phyloP scores from a whole-genome alignment of 2,113 vertebrate genomes.

The Orthonyx spaldingii region DNA sequence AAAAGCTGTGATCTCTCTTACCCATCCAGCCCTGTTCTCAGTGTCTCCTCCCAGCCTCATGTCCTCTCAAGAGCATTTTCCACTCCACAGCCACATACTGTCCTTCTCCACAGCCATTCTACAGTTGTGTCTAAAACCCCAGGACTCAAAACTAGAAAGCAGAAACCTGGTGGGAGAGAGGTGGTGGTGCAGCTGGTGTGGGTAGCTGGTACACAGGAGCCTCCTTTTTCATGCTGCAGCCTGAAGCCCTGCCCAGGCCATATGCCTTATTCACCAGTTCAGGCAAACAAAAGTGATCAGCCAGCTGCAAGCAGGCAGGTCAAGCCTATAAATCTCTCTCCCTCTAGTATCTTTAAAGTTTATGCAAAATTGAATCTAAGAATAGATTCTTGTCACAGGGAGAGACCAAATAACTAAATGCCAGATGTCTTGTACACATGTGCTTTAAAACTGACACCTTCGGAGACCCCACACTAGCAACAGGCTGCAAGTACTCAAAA shows the following conservation, averaged over 20 bases:
- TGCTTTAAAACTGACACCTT: background rate
- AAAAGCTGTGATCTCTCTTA: background rate
- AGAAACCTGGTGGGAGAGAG: background rate
- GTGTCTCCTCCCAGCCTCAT: background rate
- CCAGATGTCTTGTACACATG: background rate
- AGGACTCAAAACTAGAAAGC: background rate
- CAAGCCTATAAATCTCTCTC: background rate
- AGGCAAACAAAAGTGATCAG: background rate
- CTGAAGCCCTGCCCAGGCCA: background rate
- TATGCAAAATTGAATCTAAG: background rate
- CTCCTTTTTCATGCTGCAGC: background rate
- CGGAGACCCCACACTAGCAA: background rate
- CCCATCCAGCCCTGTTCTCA: background rate
- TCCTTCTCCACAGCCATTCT: background rate
- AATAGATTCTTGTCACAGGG: background rate
- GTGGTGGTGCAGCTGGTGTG: background rate
- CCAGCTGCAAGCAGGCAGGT: background rate
- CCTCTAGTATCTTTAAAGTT: background rate
- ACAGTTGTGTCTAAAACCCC: background rate
- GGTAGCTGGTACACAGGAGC: background rate
- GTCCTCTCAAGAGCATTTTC: background rate
- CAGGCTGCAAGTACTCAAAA: background rate
- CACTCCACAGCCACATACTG: background rate
- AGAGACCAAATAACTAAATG: background rate
- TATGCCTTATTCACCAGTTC: background rate